phyloP scores from a whole-genome alignment of 92 coral and sea anemone species.

The Epizoanthus ramosus region DNA sequence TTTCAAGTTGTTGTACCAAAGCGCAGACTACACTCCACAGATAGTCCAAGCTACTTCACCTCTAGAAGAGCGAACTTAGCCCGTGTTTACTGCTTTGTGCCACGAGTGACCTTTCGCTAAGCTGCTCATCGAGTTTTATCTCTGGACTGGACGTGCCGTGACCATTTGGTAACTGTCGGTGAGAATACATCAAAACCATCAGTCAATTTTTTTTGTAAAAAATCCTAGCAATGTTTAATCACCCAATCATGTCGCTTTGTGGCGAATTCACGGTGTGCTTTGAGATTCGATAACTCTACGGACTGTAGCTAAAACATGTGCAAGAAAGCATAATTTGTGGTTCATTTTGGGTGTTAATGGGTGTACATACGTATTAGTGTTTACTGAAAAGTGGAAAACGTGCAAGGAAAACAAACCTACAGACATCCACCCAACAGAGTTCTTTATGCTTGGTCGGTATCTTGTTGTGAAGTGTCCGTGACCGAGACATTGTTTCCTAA shows the following conservation, averaged over 20 bases:
- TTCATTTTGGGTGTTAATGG: too few species aligned
- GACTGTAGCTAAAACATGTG: slow-evolving; percentile 21
- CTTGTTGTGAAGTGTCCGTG: too few species aligned
- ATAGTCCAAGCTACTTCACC: not conserved
- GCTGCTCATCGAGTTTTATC: not conserved
- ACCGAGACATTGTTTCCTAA: too few species aligned
- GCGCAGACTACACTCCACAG: slow-evolving; percentile 8
- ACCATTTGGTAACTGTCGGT: slow-evolving; percentile 2
- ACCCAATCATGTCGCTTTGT: slow-evolving; percentile 26
- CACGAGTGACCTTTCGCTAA: slow-evolving; percentile 1
- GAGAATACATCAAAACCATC: slow-evolving; percentile 10
- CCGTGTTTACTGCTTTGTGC: not conserved
- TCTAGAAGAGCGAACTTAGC: not conserved
- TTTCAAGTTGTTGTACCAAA: not conserved
- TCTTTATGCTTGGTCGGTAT: too few species aligned
- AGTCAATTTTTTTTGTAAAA: slow-evolving; percentile 1
- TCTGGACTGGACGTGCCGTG: not conserved
- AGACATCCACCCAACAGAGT: too few species aligned
- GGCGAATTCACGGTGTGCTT: slow-evolving; percentile 7
- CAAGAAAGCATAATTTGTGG: slow-evolving; percentile 1
- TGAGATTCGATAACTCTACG: not conserved
- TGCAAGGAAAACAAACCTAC: too few species aligned
- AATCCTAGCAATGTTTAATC: slow-evolving; percentile 6
- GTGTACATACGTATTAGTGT: too few species aligned
- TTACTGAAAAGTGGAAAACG: too few species aligned